phyloP scores from a whole-genome alignment of 2,797 vertebrate species.

The Pangasius djambal region DNA sequence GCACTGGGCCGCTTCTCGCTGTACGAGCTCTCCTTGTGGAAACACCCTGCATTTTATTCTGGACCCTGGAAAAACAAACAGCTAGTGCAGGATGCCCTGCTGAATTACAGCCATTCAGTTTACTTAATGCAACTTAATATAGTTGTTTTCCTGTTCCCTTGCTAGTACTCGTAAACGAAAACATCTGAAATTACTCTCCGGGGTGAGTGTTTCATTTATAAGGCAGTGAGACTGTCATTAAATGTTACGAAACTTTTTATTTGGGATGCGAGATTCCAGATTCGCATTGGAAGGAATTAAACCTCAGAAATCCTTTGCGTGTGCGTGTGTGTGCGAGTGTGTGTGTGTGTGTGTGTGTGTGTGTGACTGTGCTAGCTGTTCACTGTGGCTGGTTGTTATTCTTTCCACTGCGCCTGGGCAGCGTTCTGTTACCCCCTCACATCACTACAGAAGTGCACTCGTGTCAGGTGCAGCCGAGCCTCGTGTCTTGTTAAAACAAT shows the following conservation, averaged over 20 bases:
- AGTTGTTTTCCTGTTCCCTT: background rate
- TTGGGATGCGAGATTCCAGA: background rate
- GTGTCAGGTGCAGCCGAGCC: slow-evolving; percentile 41
- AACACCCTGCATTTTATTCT: slow-evolving; percentile 24
- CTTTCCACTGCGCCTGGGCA: slow-evolving; percentile 48
- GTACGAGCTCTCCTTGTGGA: background rate
- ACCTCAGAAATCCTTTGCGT: background rate
- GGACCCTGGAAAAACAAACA: slow-evolving; percentile 49
- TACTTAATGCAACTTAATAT: background rate
- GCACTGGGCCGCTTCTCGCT: background rate
- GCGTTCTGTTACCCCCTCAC: background rate
- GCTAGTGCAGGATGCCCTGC: background rate
- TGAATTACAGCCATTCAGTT: slow-evolving; percentile 30
- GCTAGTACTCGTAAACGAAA: background rate
- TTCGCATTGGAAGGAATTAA: background rate
- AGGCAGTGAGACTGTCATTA: background rate
- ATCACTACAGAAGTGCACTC: slow-evolving; percentile 12
- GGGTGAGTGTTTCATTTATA: background rate
- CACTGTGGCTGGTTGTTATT: slow-evolving; percentile 46
- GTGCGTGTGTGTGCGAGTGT: too few relatives aligned
- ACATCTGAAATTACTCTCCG: background rate
- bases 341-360: too few relatives aligned
- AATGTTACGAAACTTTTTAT: background rate
- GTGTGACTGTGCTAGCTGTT: too few relatives aligned
- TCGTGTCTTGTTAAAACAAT: slow-evolving; percentile 48